These are phyloP conservation scores for Holothuria scabra DNA, from an alignment of 53 echinoderm and acorn worm species.

Conservation along the genomic window DNA sequence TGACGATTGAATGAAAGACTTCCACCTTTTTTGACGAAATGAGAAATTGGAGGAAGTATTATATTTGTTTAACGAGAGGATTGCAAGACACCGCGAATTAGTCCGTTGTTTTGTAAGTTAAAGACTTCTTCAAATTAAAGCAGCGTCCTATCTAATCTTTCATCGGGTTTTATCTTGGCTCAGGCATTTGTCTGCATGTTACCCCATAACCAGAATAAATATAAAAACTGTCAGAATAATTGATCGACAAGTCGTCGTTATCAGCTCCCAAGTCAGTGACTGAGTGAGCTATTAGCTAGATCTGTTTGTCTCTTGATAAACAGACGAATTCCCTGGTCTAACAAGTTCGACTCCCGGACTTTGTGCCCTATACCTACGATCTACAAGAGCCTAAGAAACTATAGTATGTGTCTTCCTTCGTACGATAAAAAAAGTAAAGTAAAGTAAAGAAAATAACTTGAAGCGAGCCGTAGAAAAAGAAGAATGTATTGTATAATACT, in stretches of 20 bases:
- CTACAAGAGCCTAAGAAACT: neutral
- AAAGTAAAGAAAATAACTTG: too few species aligned
- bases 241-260: conserved; percentile 18
- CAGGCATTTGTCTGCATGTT: conserved; percentile 26
- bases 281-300: conserved; percentile 31
- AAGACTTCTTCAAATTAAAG: too few species aligned
- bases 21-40: too few species aligned
- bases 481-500: too few species aligned
- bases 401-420: neutral
- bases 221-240: conserved; percentile 30
- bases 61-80: too few species aligned
- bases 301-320: conserved; percentile 22
- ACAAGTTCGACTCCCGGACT: conserved; percentile 11
- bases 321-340: neutral
- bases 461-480: too few species aligned
- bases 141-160: too few species aligned
- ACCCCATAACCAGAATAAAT: conserved; percentile 31
- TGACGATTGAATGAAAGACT: too few species aligned
- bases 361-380: conserved; percentile 22
- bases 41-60: too few species aligned
- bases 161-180: neutral
- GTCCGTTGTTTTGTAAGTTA: too few species aligned
- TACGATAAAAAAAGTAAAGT: too few species aligned
- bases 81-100: too few species aligned
- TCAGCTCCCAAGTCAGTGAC: neutral